A percentile compares a stretch with the other conserved stretches of the same genome.
phyloP scores from a whole-genome alignment of 2,113 vertebrate species.

The Protomyctophum bolini region DNA sequence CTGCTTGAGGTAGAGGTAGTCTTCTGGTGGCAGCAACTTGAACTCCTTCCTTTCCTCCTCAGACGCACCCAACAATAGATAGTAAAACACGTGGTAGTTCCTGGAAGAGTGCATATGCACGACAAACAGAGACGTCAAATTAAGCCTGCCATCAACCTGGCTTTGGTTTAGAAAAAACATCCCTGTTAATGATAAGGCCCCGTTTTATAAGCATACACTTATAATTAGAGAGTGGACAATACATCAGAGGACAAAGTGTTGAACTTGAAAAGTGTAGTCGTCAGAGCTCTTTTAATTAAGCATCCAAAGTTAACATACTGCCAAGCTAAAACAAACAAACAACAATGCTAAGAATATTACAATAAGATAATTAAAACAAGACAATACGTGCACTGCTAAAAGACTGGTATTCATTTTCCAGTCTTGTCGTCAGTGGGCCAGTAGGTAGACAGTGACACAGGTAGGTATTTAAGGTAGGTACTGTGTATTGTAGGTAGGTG shows the following conservation, averaged over 20 bases:
- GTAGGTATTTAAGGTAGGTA: too few species aligned
- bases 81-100: conserved; percentile 99
- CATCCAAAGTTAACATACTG: conserved; percentile 18
- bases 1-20: conserved; percentile 99
- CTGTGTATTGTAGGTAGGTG: too few species aligned
- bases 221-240: conserved; percentile 1
- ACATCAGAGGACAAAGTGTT: not conserved
- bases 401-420: conserved; percentile 46
- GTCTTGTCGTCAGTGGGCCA: conserved; percentile 28
- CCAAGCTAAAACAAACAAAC: not conserved
- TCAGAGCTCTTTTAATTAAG: not conserved
- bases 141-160: not conserved
- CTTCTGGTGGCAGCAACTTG: conserved; percentile 92
- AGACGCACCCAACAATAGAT: conserved; percentile 91
- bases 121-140: not conserved
- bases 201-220: not conserved
- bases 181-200: not conserved
- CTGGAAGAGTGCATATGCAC: conserved; percentile 63
- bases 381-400: not conserved
- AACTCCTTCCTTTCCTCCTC: conserved; percentile 91
- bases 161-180: too few species aligned
- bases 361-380: conserved; percentile 27
- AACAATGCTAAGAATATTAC: not conserved
- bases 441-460: too few species aligned
- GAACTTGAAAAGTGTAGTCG: not conserved